Conservation (phyloP, 2,113 vertebrate species). For the Eptesicus fuscus region DNA sequence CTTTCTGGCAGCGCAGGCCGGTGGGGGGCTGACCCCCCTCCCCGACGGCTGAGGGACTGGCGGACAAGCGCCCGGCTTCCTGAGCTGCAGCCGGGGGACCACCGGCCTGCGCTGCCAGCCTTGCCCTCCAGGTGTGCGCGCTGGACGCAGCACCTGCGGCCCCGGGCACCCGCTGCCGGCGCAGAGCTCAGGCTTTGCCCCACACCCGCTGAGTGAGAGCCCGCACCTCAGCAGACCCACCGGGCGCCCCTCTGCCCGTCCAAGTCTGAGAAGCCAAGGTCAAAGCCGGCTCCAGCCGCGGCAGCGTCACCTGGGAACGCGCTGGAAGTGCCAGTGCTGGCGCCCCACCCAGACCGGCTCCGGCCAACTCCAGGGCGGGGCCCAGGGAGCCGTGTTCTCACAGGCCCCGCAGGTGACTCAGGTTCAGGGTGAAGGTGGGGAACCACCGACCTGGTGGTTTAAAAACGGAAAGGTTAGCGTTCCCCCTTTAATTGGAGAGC, state of each 20-base stretch:
- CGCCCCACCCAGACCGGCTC: neutral
- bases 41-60: accelerated
- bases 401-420: neutral
- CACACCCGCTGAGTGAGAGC: neutral
- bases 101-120: accelerated
- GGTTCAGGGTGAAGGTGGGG: neutral
- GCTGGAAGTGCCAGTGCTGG: neutral
- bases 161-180: accelerated
- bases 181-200: neutral
- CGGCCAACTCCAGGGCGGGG: neutral
- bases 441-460: neutral
- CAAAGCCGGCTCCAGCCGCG: neutral
- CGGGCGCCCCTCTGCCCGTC: accelerated
- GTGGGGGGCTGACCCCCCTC: neutral
- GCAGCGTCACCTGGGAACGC: neutral
- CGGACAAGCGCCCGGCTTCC: neutral
- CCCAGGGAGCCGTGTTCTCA: neutral
- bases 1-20: neutral
- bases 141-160: neutral
- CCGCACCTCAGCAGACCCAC: neutral
- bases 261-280: neutral
- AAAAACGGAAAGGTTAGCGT: neutral
- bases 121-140: neutral
- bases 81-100: too few species aligned
- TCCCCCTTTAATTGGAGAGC: neutral